Conservation (phyloP, 2,888 invertebrate species). For the Stenodema calcarata region DNA sequence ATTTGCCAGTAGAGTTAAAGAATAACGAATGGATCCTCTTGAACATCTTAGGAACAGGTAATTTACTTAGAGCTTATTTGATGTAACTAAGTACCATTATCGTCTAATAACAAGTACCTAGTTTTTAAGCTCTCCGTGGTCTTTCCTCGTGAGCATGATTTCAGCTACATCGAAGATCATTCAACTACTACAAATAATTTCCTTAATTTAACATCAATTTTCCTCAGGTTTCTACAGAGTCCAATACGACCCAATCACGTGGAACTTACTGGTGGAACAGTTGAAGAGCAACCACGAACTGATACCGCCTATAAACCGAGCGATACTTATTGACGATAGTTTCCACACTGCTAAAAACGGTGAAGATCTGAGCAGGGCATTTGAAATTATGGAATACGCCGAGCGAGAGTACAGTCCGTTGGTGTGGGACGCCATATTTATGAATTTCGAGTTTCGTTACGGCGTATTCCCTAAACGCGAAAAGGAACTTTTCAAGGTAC, state of each 20-base stretch:
- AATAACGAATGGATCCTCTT: constrained; percentile 34
- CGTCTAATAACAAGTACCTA: too few species aligned
- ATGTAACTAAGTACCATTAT: too few species aligned
- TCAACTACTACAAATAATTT: too few species aligned
- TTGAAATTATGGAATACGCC: neutral
- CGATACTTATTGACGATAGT: constrained; percentile 4
- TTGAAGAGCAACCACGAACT: neutral
- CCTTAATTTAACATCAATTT: too few species aligned
- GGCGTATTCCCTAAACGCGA: neutral
- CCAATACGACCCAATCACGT: constrained; percentile 27
- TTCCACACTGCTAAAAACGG: neutral
- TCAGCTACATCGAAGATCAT: too few species aligned
- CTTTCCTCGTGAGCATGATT: too few species aligned
- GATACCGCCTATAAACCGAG: constrained; percentile 1
- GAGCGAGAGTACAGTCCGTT: neutral
- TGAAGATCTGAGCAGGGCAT: neutral
- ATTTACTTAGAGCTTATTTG: too few species aligned
- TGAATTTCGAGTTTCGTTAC: neutral
- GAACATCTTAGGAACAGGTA: constrained; percentile 18
- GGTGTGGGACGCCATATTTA: neutral
- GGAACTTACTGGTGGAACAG: neutral
- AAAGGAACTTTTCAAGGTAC: neutral
- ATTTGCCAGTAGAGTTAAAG: neutral
- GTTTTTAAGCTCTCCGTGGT: too few species aligned
- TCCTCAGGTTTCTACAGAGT: constrained; percentile 30